A percentile compares a stretch with the other conserved stretches of the same genome.
Evolutionary conservation across 2,113 vertebrate species (phyloP).

Genomic region (Rhodinocichla rosea): DNA sequence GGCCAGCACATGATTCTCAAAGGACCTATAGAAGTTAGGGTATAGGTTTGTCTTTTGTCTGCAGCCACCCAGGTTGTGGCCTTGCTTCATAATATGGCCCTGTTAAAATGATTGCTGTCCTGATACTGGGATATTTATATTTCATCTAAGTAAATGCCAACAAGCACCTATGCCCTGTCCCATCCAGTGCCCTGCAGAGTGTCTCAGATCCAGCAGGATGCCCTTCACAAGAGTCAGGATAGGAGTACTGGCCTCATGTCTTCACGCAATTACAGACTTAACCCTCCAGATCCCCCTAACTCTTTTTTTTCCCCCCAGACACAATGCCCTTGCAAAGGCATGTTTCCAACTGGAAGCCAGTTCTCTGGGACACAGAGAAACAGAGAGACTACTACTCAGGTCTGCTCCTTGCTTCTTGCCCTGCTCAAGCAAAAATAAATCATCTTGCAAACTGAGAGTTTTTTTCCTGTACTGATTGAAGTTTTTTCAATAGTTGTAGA

Average conservation of each 20-base stretch:
- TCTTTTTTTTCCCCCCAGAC: neutral
- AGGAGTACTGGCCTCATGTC: no score
- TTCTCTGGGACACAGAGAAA: neutral
- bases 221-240: neutral
- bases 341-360: neutral
- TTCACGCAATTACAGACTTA: neutral
- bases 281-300: neutral
- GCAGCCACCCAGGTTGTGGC: neutral
- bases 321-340: neutral
- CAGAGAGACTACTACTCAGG: neutral
- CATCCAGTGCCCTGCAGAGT: neutral
- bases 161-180: neutral
- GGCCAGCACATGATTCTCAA: rapidly evolving
- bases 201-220: neutral
- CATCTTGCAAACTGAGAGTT: neutral
- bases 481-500: neutral
- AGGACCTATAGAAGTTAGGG: neutral
- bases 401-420: neutral
- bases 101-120: neutral
- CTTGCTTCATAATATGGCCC: neutral
- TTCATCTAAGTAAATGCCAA: neutral
- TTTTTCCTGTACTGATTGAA: neutral
- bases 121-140: neutral
- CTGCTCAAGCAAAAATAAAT: neutral
- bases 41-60: neutral